phyloP scores from a whole-genome alignment of 2,113 vertebrate genomes.

The Toxostoma redivivum region DNA sequence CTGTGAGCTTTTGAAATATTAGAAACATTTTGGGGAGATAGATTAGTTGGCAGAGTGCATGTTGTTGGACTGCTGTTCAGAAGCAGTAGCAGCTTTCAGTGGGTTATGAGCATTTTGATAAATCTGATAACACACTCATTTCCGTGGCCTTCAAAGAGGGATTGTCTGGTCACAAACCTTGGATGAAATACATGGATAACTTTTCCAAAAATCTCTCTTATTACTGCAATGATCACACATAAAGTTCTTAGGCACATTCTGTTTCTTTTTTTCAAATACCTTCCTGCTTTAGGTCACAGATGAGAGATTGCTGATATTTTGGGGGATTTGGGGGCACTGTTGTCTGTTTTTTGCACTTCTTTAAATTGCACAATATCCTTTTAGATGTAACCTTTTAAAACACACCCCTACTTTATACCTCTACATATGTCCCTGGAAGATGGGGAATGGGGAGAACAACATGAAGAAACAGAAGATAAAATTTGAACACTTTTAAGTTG shows the following conservation, averaged over 20 bases:
- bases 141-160: not conserved
- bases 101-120: not conserved
- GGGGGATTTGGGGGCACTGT: not conserved
- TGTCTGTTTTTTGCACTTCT: not conserved
- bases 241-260: not conserved
- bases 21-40: not conserved
- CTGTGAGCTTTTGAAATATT: not conserved
- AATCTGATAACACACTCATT: not conserved
- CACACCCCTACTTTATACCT: not conserved
- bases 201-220: not conserved
- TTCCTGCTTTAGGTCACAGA: not conserved
- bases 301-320: not conserved
- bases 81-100: not conserved
- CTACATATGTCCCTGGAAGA: accelerated
- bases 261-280: not conserved
- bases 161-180: not conserved
- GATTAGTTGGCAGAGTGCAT: not conserved
- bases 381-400: not conserved
- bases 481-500: not conserved
- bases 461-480: not conserved
- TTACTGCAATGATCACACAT: not conserved
- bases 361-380: not conserved
- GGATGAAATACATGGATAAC: not conserved
- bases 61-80: not conserved
- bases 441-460: not conserved